A percentile compares a stretch with the other conserved stretches of the same genome.
Evolutionary conservation across 2,888 invertebrate genomes (phyloP).

Genomic region (Synanthedon myopaeformis): DNA sequence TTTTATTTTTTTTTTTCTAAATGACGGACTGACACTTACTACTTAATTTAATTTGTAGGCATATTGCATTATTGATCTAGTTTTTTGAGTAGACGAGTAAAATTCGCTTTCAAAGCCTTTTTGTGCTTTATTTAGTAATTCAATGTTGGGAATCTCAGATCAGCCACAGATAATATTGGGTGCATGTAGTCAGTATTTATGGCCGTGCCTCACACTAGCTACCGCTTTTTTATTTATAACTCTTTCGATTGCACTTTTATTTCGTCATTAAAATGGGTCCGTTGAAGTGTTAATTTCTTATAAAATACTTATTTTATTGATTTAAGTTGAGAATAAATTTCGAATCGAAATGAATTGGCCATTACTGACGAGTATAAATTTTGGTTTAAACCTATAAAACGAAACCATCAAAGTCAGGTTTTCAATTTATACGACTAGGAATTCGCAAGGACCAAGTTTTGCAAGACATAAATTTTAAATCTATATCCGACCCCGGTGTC

Average conservation of each 20-base stretch:
- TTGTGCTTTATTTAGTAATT: neutral
- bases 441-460: slow-evolving; percentile 12
- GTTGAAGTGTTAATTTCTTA: slow-evolving; percentile 12
- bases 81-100: too few relatives aligned
- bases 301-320: neutral
- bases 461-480: slow-evolving; percentile 5
- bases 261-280: slow-evolving; percentile 10
- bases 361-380: neutral
- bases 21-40: too few relatives aligned
- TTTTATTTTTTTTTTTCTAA: too few relatives aligned
- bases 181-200: slow-evolving; percentile 4
- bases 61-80: too few relatives aligned
- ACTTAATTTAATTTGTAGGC: too few relatives aligned
- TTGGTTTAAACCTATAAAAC: neutral
- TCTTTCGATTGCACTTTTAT: slow-evolving; percentile 5
- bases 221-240: neutral
- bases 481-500: slow-evolving; percentile 13
- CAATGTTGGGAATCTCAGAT: neutral
- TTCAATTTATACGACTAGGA: slow-evolving; percentile 10
- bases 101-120: too few relatives aligned
- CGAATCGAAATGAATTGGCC: neutral
- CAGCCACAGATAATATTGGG: neutral
- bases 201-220: slow-evolving; percentile 5
- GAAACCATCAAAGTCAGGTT: slow-evolving; percentile 2
- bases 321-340: neutral